Percentiles rank a stretch among this genome's conserved stretches.
Conservation (phyloP, 2,888 invertebrate species). For the Campopleginae sp. region DNA sequence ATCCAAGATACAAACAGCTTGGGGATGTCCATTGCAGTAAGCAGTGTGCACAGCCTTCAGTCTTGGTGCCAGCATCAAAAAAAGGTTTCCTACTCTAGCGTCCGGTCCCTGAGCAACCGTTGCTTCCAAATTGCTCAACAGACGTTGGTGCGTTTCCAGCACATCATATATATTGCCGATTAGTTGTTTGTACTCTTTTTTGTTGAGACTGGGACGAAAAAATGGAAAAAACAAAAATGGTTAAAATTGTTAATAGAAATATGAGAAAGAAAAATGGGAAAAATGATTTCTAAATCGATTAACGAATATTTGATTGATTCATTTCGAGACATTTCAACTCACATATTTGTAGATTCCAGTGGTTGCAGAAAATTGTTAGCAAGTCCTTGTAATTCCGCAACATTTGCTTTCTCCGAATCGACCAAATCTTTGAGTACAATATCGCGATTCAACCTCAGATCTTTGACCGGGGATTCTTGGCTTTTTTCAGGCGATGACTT, state of each 20-base stretch:
- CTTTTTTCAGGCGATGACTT: constrained; percentile 89
- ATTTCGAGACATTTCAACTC: constrained; percentile 86
- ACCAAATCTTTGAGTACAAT: constrained; percentile 95
- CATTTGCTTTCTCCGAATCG: constrained; percentile 96
- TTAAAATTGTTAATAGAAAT: too few species aligned
- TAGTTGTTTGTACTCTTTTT: constrained; percentile 94
- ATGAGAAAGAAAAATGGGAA: not conserved
- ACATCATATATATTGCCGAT: constrained; percentile 96
- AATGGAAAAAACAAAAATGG: constrained; percentile 21
- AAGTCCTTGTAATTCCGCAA: constrained; percentile 94
- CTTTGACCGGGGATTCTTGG: constrained; percentile 78
- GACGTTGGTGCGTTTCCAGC: constrained; percentile 92
- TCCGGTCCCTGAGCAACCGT: constrained; percentile 89
- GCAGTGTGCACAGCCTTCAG: constrained; percentile 93
- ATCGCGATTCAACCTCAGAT: constrained; percentile 91
- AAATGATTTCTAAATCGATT: too few species aligned
- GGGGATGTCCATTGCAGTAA: constrained; percentile 97
- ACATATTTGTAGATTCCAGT: constrained; percentile 95
- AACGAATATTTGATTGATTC: not conserved
- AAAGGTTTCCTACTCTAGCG: constrained; percentile 95
- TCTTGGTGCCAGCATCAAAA: constrained; percentile 93
- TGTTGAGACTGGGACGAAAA: constrained; percentile 88
- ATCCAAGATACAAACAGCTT: constrained; percentile 96
- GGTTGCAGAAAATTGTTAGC: constrained; percentile 94
- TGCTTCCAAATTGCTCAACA: constrained; percentile 92